Evolutionary conservation across 2,888 invertebrate genomes (phyloP).

Genomic region (Platypus cylindrus): DNA sequence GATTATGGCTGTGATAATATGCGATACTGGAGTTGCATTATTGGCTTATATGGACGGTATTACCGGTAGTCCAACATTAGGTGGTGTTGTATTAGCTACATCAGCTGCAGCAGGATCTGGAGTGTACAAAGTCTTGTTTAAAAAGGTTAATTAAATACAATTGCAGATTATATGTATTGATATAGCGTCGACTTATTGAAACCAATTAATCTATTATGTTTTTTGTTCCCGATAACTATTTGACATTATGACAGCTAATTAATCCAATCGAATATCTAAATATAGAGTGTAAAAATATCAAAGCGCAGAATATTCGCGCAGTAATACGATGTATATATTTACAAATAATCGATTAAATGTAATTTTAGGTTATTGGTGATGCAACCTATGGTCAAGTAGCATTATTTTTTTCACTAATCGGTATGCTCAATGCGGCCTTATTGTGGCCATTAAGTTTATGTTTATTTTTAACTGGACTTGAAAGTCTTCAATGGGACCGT

Average conservation of each 20-base stretch:
- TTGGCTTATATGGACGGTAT: slow-evolving; percentile 94
- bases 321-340: too few relatives aligned
- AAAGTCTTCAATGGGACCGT: slow-evolving; percentile 66
- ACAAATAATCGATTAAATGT: too few relatives aligned
- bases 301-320: too few relatives aligned
- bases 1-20: slow-evolving; percentile 91
- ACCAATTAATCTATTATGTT: too few relatives aligned
- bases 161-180: too few relatives aligned
- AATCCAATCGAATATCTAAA: too few relatives aligned
- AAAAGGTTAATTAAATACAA: too few relatives aligned
- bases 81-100: slow-evolving; percentile 81
- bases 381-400: slow-evolving; percentile 74
- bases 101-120: slow-evolving; percentile 87
- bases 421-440: slow-evolving; percentile 74
- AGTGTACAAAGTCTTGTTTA: slow-evolving; percentile 89
- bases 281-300: too few relatives aligned
- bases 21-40: slow-evolving; percentile 87
- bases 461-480: slow-evolving; percentile 75
- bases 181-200: too few relatives aligned
- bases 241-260: too few relatives aligned
- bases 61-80: slow-evolving; percentile 76
- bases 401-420: slow-evolving; percentile 83
- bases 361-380: slow-evolving; percentile 59
- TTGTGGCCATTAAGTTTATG: slow-evolving; percentile 86
- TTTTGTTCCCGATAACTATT: too few relatives aligned